Evolutionary conservation across 2,888 invertebrate genomes (phyloP), one percentile per base, ranked within the genome.

Genomic region (Incurvaria masculella): DNA sequence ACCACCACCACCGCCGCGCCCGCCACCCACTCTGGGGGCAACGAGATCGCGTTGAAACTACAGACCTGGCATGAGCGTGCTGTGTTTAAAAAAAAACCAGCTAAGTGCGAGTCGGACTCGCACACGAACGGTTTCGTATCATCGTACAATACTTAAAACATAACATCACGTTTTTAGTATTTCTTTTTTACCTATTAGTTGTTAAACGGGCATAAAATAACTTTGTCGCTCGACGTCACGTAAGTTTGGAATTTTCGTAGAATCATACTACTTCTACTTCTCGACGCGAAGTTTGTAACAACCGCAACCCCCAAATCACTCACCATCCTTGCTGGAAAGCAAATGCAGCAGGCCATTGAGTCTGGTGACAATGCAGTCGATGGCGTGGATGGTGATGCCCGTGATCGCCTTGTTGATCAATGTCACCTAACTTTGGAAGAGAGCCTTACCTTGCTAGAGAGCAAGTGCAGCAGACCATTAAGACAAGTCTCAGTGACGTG

Each of bases 181-280:
- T n/a, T n/a, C n/a, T n/a, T n/a, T n/a, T n/a, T n/a, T n/a, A n/a
- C n/a, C n/a, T n/a, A n/a, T n/a, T n/a, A n/a, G n/a, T n/a, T n/a
- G n/a, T n/a, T n/a, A n/a, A n/a, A n/a, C n/a, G n/a, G n/a, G n/a
- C n/a, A n/a, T n/a, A n/a, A n/a, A n/a, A n/a, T n/a, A 21, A 40
- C 86, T 61, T 94, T 93, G 68, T 98, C 91, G 53, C 84, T 88
- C 61, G 93, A 92, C 1, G 93, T 90, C 55, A 99, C 97, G 64
- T 99, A 99, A 0, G 98, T 97, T 82, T 98, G 91, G 58, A 96
- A 89, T 75, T 97, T 97, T 48, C 95, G 72, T 45, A 97, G 73
- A 48, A 98, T 95, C 2, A 92, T 85, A 1, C 93, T 88, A 49
- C 99, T 97, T 64, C 91, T 97, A 2, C 89, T 84, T 61, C 96